phyloP scores from a whole-genome alignment of 2,113 vertebrate species.

The Struthio camelus region DNA sequence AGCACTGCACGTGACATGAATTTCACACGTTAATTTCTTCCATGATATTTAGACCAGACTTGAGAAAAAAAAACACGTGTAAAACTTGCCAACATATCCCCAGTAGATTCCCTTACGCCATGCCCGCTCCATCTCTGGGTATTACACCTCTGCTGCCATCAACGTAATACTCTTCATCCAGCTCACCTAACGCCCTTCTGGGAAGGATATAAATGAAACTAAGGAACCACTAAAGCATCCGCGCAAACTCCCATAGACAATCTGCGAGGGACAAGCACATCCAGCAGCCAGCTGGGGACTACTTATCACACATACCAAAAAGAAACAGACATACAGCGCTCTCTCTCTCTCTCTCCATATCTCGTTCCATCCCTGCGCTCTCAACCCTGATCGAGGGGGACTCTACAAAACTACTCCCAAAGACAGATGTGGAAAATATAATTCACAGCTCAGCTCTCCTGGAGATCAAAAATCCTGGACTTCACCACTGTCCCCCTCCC shows the following conservation, averaged over 20 bases:
- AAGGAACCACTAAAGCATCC: not conserved
- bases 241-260: not conserved
- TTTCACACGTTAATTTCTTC: not conserved
- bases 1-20: not conserved
- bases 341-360: too few species aligned
- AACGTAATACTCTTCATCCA: fast-evolving
- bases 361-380: not conserved
- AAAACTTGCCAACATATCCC: not conserved
- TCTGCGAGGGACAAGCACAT: not conserved
- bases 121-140: fast-evolving
- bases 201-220: not conserved
- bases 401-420: not conserved
- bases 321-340: too few species aligned
- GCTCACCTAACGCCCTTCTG: fast-evolving
- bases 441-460: not conserved
- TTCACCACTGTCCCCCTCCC: not conserved
- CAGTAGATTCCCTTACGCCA: not conserved
- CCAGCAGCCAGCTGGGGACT: fast-evolving
- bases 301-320: not conserved
- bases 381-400: not conserved
- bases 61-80: not conserved
- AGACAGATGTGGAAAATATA: not conserved
- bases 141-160: not conserved
- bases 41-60: not conserved
- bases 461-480: not conserved